Evolutionary conservation across 2,888 invertebrate genomes (phyloP).

Genomic region (Orthonychiurus folsomi): DNA sequence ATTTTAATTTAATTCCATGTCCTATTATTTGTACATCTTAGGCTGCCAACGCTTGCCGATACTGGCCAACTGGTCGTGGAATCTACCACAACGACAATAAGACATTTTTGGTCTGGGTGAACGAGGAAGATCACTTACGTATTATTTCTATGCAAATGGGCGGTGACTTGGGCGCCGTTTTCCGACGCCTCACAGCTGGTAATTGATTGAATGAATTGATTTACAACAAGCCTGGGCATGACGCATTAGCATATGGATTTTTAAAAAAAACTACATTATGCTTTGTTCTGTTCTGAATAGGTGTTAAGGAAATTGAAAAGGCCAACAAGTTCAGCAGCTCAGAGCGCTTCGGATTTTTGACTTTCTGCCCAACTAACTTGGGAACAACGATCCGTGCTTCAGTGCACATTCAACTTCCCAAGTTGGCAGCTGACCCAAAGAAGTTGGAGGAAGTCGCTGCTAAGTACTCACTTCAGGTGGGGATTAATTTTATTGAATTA

Average conservation of each 20-base stretch:
- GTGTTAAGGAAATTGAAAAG: constrained; percentile 48
- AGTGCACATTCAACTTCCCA: constrained; percentile 53
- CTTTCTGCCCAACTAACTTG: constrained; percentile 54
- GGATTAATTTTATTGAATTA: not conserved
- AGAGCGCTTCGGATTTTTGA: constrained; percentile 51
- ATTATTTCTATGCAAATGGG: constrained; percentile 90
- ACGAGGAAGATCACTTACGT: constrained; percentile 96
- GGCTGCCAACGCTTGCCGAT: constrained; percentile 90
- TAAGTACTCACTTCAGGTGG: constrained; percentile 49
- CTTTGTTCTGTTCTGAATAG: not conserved
- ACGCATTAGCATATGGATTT: too few relatives aligned
- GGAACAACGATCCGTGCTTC: constrained; percentile 54
- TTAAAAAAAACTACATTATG: not conserved
- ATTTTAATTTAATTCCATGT: too few relatives aligned
- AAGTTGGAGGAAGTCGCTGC: constrained; percentile 49
- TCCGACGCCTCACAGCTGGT: constrained; percentile 24
- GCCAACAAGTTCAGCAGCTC: constrained; percentile 49
- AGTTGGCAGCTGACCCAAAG: constrained; percentile 44
- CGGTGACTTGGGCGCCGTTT: constrained; percentile 33
- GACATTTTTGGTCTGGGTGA: constrained; percentile 96
- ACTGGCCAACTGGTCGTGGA: constrained; percentile 94
- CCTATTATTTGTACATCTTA: constrained; percentile 48
- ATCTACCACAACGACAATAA: constrained; percentile 96
- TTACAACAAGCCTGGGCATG: too few relatives aligned
- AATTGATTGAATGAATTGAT: constrained; percentile 1